Evolutionary conservation across 2,888 invertebrate genomes (phyloP), one percentile per base, ranked within the genome.

Genomic region (Coelogynopora nodosa): DNA sequence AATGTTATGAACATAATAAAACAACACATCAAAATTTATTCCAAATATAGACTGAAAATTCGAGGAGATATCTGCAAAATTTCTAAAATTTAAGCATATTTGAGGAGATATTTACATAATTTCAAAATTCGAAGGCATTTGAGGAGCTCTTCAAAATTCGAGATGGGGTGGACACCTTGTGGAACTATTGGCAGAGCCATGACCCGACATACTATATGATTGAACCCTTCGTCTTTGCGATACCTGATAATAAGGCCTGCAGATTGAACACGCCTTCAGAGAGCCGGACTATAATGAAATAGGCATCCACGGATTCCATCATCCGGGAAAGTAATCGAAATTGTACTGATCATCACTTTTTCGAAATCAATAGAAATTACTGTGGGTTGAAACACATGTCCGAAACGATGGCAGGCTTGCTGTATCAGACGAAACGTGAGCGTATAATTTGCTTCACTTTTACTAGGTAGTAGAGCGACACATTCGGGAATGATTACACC

Each of bases 401-500:
- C 74, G 23, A 74, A 74, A 23, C 27, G 74, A 74, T 74, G 74
- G 74, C 74, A 74, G 74, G 74, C 74, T 74, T 74, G 74, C 74
- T 74, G 74, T 74, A 74, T 74, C 74, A 74, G 74, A 74, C 27
- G 74, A 74, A 74, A 74, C 74, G 23, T 74, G 74, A 10, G 5
- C 49, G 49, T 49, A 49, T 49, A 49, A 49, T 49, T 18, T 49
- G 49, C 49, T 49, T 49, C 49, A 49, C 74, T 74, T 49, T 23
- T 74, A 74, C 74, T 74, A 74, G 74, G 23, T 74, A 74, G 23
- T n/a, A 74, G 74, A 74, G 74, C 74, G 74, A 74, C 74, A 74
- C 74, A 74, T 74, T n/a, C 23, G 27, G 74, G 74, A 74, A 74
- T 74, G 5, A 49, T 49, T 49, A 10, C 18, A 49, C 49, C 49